These are phyloP conservation scores for Eilema griseolum DNA, from an alignment of 2,888 invertebrate species.

Conservation along the genomic window DNA sequence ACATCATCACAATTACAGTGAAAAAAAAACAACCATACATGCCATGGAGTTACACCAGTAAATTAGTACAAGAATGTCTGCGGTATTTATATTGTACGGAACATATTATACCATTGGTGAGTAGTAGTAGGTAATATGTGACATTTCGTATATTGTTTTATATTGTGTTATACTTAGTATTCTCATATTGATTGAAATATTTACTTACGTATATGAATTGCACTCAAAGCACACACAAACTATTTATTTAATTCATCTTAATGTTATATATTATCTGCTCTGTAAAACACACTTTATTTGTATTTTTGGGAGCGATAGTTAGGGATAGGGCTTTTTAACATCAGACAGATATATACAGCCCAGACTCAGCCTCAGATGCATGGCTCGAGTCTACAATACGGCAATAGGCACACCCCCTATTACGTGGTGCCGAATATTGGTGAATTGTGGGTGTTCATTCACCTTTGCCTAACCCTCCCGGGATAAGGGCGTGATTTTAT, in stretches of 20 bases:
- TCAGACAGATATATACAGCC: too few relatives aligned
- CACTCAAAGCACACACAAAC: background rate
- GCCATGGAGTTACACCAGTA: slow-evolving; percentile 19
- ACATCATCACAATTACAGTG: slow-evolving; percentile 40
- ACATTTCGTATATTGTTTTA: slow-evolving; percentile 26
- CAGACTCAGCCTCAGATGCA: too few relatives aligned
- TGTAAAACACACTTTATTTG: too few relatives aligned
- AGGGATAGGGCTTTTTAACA: too few relatives aligned
- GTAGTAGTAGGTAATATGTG: slow-evolving; percentile 33
- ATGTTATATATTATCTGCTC: too few relatives aligned
- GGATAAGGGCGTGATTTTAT: too few relatives aligned
- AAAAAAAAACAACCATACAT: slow-evolving; percentile 22
- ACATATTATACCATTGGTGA: slow-evolving; percentile 33
- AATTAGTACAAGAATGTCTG: slow-evolving; percentile 36
- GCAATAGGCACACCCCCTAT: too few relatives aligned
- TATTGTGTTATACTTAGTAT: background rate
- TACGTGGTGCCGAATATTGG: too few relatives aligned
- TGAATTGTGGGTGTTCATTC: too few relatives aligned
- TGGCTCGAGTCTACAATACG: too few relatives aligned
- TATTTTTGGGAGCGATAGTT: too few relatives aligned
- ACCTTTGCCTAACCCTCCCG: too few relatives aligned
- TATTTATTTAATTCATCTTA: background rate
- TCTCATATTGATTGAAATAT: background rate
- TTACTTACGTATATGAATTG: background rate
- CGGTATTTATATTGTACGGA: slow-evolving; percentile 26